These are phyloP conservation scores for Epirrhoe alternata DNA, from an alignment of 2,888 invertebrate genomes.

Conservation along the genomic window DNA sequence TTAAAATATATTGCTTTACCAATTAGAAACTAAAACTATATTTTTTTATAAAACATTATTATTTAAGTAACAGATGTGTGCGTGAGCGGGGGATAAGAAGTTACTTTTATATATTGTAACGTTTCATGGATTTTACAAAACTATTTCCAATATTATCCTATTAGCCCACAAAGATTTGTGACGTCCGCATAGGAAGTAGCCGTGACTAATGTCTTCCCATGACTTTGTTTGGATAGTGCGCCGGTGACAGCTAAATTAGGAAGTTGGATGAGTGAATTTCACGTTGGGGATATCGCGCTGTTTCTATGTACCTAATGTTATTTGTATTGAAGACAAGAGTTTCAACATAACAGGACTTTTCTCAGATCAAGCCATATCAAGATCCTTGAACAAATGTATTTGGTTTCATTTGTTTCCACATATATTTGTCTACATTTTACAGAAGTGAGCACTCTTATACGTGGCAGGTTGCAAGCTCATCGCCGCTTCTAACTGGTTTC, in stretches of 20 bases:
- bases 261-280: constrained; percentile 29
- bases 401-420: too few species aligned
- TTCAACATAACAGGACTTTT: neutral
- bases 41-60: too few species aligned
- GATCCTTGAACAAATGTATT: too few species aligned
- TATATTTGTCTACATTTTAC: too few species aligned
- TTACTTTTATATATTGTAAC: neutral
- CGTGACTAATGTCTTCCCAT: constrained; percentile 67
- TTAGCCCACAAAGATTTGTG: constrained; percentile 40
- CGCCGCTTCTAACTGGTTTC: too few species aligned
- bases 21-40: too few species aligned
- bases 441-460: too few species aligned
- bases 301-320: neutral
- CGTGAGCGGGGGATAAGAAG: too few species aligned
- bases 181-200: constrained; percentile 46
- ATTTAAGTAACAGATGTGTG: too few species aligned
- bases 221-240: constrained; percentile 51
- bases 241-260: constrained; percentile 57
- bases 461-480: too few species aligned
- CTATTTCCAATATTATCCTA: constrained; percentile 14
- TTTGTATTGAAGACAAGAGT: too few species aligned
- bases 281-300: neutral
- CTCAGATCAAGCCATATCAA: neutral
- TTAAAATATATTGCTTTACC: neutral
- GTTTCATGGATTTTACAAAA: constrained; percentile 11